These are phyloP conservation scores for Formica exsecta DNA, from an alignment of 1,140 invertebrate species.

Conservation along the genomic window DNA sequence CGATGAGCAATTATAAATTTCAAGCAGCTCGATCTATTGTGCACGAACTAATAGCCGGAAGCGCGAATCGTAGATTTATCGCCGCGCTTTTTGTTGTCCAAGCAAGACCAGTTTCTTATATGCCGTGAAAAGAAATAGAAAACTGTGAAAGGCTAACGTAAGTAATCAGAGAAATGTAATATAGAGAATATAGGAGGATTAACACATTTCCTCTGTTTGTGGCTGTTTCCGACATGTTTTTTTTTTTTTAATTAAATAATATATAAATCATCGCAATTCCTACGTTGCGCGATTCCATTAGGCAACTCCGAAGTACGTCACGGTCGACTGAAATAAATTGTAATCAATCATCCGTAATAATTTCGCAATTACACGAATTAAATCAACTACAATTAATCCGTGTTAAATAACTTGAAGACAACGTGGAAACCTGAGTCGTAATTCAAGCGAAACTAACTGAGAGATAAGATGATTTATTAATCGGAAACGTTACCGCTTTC, in stretches of 20 bases:
- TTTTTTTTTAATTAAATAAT: conserved; percentile 41
- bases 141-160: not conserved
- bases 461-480: conserved; percentile 25
- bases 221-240: not conserved
- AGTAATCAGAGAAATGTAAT: not conserved
- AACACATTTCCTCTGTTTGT: conserved; percentile 12
- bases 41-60: conserved; percentile 7
- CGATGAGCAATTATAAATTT: conserved; percentile 34
- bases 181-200: not conserved
- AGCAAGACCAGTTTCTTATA: not conserved
- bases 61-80: not conserved
- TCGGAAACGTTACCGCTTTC: not conserved
- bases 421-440: not conserved
- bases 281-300: conserved; percentile 14
- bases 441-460: conserved; percentile 6
- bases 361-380: conserved; percentile 31
- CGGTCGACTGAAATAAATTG: conserved; percentile 5
- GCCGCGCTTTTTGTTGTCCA: not conserved
- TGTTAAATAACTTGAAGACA: not conserved
- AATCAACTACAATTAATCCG: conserved; percentile 24
- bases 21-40: not conserved
- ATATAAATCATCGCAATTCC: conserved; percentile 18
- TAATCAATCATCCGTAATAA: conserved; percentile 48
- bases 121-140: not conserved
- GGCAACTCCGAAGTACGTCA: not conserved